Base-by-base conservation (phyloP, 2,888 invertebrate species). In the Cephus pulcher region DNA sequence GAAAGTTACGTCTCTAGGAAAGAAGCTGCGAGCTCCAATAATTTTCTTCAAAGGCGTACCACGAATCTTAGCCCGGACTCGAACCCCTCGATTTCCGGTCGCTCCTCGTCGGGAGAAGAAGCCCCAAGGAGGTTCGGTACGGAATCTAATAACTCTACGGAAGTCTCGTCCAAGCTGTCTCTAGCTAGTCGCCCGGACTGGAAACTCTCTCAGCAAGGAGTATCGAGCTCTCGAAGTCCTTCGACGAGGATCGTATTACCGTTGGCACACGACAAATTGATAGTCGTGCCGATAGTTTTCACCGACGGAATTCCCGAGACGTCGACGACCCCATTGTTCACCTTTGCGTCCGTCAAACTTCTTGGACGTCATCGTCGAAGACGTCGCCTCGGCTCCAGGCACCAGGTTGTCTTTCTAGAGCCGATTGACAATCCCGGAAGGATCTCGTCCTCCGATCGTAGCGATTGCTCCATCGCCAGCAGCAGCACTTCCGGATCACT, bases 241-340 rank as follows among this genome's bases (percentile, higher is more conserved):
- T 71, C 34, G 15, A 30, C 30, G 12, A 71, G 30, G 9, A 56
- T 56, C 23, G 56, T 56, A 9, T 56, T 56, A 23, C 74, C 75
- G 11, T 70, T 34, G 32, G 30, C 40, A 56, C 30, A 75, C 35
- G 84, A 87, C 30, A 86, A 82, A 73, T 81, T 86, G 35, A 78
- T 82, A 15, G 83, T 87, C 1, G 86, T 87, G 1, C 88, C 87
- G 12, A 80, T 87, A 0, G 35, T 84, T 33, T 84, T 84, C 75
- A 82, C 83, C 12, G 77, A 83, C 0, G 82, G 80, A 12, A 79
- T 84, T 15, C 82, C 86, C 1, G 80, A 84, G n/a, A 69, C 82
- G 0, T 71, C 80, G 11, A 15, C n/a, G 33, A 75, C 56, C 40
- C 37, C 74, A 11, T 37, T 74, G 40, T 78, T 68, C 78, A 70